Percentiles rank a stretch among this genome's conserved stretches.
phyloP scores from a whole-genome alignment of 2,888 invertebrate species.

The Oconnorella tubifera region DNA sequence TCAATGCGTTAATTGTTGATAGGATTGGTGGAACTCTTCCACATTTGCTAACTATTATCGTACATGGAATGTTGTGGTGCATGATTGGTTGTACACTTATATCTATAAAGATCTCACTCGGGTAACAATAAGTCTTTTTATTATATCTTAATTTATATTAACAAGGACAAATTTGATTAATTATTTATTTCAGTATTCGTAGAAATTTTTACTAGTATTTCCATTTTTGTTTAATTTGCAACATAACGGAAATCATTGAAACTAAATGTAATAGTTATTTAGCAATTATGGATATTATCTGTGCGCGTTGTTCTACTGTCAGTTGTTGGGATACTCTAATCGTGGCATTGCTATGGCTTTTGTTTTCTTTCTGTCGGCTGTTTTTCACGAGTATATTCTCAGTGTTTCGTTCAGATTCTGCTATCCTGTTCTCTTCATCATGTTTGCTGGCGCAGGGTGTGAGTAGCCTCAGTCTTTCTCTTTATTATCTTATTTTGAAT shows the following conservation, averaged over 20 bases:
- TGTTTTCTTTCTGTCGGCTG: slow-evolving; percentile 76
- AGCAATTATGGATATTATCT: too few species aligned
- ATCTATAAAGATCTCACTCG: slow-evolving; percentile 69
- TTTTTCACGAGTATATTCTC: slow-evolving; percentile 83
- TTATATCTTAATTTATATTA: too few species aligned
- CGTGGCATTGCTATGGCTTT: slow-evolving; percentile 61
- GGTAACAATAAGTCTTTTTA: too few species aligned
- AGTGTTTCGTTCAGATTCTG: slow-evolving; percentile 76
- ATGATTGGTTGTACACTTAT: slow-evolving; percentile 88
- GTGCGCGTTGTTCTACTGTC: slow-evolving; percentile 7
- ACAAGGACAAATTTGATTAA: too few species aligned
- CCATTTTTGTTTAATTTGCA: too few species aligned
- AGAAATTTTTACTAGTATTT: too few species aligned
- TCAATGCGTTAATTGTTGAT: too few species aligned
- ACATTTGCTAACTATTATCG: slow-evolving; percentile 79
- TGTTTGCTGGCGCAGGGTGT: slow-evolving; percentile 71
- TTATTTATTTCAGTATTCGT: too few species aligned
- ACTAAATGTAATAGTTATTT: too few species aligned
- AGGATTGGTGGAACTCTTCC: slow-evolving; percentile 93
- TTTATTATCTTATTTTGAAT: too few species aligned
- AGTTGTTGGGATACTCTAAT: slow-evolving; percentile 25
- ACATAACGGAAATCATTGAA: too few species aligned
- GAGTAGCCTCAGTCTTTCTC: slow-evolving; percentile 41
- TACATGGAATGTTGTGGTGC: slow-evolving; percentile 92
- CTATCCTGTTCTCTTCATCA: slow-evolving; percentile 76